Percentiles rank a stretch among this genome's conserved stretches.
These are phyloP conservation scores for Cheirogaleus medius DNA, from an alignment of 2,113 vertebrate species.

Conservation along the genomic window DNA sequence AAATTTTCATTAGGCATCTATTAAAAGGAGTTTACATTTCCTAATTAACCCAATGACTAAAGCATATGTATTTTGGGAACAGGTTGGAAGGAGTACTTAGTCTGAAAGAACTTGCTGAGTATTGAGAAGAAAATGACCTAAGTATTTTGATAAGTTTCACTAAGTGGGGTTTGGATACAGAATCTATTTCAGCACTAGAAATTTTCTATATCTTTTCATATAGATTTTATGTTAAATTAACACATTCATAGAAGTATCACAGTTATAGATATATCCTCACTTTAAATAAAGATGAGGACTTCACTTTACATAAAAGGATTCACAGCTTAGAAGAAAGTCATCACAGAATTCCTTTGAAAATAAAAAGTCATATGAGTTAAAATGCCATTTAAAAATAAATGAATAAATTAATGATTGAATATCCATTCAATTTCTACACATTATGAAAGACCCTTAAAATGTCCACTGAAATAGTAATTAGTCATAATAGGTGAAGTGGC, in stretches of 20 bases:
- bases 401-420: background rate
- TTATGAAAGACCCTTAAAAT: background rate
- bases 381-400: slow-evolving; percentile 26
- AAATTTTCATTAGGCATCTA: background rate
- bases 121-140: background rate
- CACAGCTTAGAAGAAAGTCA: background rate
- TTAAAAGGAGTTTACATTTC: background rate
- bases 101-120: background rate
- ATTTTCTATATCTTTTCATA: background rate
- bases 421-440: background rate
- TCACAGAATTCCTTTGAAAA: background rate
- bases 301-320: slow-evolving; percentile 11
- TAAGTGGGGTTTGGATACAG: background rate
- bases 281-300: slow-evolving; percentile 1
- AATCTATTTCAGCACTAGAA: background rate
- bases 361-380: background rate
- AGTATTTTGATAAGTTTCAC: background rate
- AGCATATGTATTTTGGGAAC: background rate
- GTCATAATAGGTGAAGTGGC: background rate
- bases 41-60: background rate
- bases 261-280: background rate
- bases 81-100: background rate
- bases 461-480: background rate
- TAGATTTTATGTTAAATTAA: slow-evolving; percentile 8
- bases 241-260: background rate